Conservation (phyloP, 2,113 vertebrate genomes). For the Chaetura pelagica region DNA sequence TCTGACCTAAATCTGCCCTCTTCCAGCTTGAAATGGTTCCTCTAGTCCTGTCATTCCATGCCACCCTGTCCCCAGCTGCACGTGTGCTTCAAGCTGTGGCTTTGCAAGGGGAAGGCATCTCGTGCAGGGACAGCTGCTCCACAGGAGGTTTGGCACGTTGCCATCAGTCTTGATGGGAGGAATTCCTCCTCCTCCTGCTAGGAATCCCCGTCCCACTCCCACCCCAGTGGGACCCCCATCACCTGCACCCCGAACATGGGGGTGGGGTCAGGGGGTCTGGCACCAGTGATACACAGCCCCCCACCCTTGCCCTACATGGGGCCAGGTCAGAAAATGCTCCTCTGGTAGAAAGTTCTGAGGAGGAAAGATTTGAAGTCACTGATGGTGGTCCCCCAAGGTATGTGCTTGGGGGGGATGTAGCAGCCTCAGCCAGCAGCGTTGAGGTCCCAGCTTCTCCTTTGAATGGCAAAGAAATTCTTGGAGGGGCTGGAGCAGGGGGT, state of each 20-base stretch:
- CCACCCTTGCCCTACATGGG: accelerated
- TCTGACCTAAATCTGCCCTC: no score
- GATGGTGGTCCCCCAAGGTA: neutral
- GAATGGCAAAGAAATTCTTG: neutral
- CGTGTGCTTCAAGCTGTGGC: neutral
- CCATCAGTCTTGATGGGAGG: neutral
- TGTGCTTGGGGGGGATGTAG: neutral
- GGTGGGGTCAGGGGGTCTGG: neutral
- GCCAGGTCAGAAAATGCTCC: accelerated
- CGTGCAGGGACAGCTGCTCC: neutral
- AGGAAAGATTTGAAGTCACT: neutral
- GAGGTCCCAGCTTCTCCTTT: neutral
- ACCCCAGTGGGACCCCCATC: neutral
- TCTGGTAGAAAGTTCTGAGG: accelerated
- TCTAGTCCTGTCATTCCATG: neutral
- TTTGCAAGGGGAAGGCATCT: neutral
- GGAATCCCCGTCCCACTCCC: neutral
- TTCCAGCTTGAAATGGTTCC: no score
- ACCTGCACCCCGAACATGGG: accelerated
- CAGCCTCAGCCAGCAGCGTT: neutral
- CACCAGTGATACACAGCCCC: neutral
- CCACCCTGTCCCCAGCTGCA: neutral
- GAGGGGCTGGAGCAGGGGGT: neutral
- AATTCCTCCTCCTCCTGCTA: neutral
- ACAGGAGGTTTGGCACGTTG: neutral